Evolutionary conservation across 2,113 vertebrate genomes (phyloP), one percentile per base, ranked within the genome.

Genomic region (Silurus meridionalis): DNA sequence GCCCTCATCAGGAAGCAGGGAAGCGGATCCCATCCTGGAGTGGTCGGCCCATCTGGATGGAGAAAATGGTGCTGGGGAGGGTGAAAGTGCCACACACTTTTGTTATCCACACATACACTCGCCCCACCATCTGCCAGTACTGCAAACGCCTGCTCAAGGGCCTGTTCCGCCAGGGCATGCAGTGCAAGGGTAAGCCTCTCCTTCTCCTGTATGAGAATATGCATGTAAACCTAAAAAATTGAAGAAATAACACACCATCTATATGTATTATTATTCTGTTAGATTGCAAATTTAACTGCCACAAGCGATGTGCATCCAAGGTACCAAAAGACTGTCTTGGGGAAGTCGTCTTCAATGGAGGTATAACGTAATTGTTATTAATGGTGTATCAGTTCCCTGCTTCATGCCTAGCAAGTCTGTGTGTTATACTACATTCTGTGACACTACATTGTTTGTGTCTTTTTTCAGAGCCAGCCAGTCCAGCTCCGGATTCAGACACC

Each of bases 51-150:
- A 99, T 99, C 93, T 99, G 98, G 98, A 98, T 99, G 97, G 98
- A 99, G 6, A 99, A 97, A 94, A 97, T 98, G 97, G 98, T 99
- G 61, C 96, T 99, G 91, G 97, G 97, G 2, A 96, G 97, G 80
- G 97, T 99, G 21, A 99, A 99, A 93, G 98, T 99, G 86, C 98
- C 98, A 0, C 98, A 99, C 92, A 99, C 98, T 6, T 99, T 99
- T 87, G 97, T 97, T 85, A 97, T 99, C 85, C 98, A 99, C 92
- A 98, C 97, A n/a, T 99, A 99, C 23, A 97, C 96, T 1, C 97
- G 98, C 1, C 98, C 98, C 57, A 99, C 98, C n/a, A 98, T 99
- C 91, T 99, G 98, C 89, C 98, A 99, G 93, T 98, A 96, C 89
- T 99, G 98, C 95, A 99, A 99, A 91, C 95, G 98, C 10, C 92